These are phyloP conservation scores for Microctenopoma steveboyesi DNA, from an alignment of 2,797 vertebrate genomes.

Conservation along the genomic window DNA sequence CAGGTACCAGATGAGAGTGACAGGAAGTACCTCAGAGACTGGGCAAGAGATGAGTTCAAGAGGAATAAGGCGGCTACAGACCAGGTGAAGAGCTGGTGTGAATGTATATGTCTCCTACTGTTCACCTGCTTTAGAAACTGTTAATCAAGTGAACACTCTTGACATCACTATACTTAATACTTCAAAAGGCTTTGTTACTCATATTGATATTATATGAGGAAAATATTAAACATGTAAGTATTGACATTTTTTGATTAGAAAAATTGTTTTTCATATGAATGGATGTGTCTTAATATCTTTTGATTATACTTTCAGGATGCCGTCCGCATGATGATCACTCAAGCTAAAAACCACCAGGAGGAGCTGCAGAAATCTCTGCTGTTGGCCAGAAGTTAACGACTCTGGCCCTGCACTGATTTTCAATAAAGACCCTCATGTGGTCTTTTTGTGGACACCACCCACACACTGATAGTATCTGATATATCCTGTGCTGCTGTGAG, in stretches of 20 bases:
- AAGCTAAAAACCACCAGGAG: conserved; percentile 92
- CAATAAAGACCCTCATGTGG: not conserved
- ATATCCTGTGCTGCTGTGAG: not conserved
- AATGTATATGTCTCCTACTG: not conserved
- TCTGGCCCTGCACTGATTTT: not conserved
- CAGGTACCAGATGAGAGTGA: conserved; percentile 87
- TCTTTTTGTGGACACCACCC: not conserved
- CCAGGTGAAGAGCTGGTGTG: conserved; percentile 77
- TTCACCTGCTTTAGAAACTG: no score
- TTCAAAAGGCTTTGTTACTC: no score
- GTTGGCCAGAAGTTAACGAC: conserved; percentile 83
- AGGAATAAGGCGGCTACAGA: conserved; percentile 88
- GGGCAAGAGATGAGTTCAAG: conserved; percentile 92
- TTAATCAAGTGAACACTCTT: no score
- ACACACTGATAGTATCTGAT: not conserved
- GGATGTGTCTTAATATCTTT: not conserved
- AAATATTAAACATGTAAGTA: no score
- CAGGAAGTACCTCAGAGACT: conserved; percentile 86
- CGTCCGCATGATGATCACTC: conserved; percentile 95
- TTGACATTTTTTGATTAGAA: no score
- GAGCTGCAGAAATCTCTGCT: conserved; percentile 88
- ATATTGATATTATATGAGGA: no score
- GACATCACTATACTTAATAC: no score
- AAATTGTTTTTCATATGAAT: no score
- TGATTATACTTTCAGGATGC: conserved; percentile 79